A percentile compares a stretch with the other conserved stretches of the same genome.
phyloP scores from a whole-genome alignment of 2,797 vertebrate species.

The Halcyon chelicuti region DNA sequence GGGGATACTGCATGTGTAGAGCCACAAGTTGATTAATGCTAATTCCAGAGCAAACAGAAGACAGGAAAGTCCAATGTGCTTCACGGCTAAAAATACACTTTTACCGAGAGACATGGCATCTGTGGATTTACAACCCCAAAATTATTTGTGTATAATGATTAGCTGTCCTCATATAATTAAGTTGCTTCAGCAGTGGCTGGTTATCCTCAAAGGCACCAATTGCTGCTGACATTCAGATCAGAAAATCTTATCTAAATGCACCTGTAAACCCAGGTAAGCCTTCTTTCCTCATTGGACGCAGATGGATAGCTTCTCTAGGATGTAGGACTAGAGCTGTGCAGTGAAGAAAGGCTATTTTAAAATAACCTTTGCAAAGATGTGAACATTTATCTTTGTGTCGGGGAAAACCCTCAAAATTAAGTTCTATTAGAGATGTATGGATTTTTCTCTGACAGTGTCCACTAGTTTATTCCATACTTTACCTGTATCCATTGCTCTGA shows the following conservation, averaged over 20 bases:
- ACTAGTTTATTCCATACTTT: not conserved
- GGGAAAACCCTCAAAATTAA: not conserved
- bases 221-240: conserved; percentile 18
- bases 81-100: conserved; percentile 66
- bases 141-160: conserved; percentile 69
- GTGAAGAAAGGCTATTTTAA: not conserved
- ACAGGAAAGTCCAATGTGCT: conserved; percentile 53
- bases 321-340: not conserved
- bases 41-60: conserved; percentile 77
- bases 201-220: conserved; percentile 5
- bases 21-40: conserved; percentile 74
- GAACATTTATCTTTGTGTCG: not conserved
- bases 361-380: not conserved
- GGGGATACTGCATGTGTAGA: conserved; percentile 31
- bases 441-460: not conserved
- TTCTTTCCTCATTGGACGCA: not conserved
- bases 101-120: conserved; percentile 44
- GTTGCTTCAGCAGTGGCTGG: not conserved
- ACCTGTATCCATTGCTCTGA: not conserved
- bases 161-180: conserved; percentile 66
- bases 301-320: not conserved
- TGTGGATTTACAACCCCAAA: conserved; percentile 48
- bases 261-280: not conserved
- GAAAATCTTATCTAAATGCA: conserved; percentile 23
- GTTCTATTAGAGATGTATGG: not conserved